Percentiles rank a stretch among this genome's conserved stretches.
These are phyloP conservation scores for Thamnophis sirtalis DNA, from an alignment of 2,113 vertebrate genomes.

Conservation along the genomic window DNA sequence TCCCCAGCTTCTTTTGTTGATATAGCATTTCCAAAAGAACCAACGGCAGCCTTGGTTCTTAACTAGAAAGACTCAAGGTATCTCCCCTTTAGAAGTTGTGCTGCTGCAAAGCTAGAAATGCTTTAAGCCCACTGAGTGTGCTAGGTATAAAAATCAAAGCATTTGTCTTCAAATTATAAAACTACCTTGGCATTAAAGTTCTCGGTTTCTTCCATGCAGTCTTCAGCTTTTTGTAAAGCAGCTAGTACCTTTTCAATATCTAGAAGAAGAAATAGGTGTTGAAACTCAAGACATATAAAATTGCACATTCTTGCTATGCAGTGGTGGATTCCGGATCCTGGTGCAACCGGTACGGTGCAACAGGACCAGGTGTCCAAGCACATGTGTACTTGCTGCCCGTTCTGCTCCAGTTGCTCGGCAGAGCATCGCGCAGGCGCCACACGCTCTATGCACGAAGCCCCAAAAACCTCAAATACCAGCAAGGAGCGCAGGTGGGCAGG, in stretches of 20 bases:
- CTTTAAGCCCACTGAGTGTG: not conserved
- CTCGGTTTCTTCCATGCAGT: conserved; percentile 78
- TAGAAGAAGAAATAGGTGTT: conserved; percentile 39
- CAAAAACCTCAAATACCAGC: too few species aligned
- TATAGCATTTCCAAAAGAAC: not conserved
- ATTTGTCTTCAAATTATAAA: not conserved
- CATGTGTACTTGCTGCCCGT: too few species aligned
- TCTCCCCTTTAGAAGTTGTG: not conserved
- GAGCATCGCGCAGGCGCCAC: too few species aligned
- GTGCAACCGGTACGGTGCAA: too few species aligned
- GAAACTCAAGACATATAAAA: not conserved
- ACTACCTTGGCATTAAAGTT: conserved; percentile 84
- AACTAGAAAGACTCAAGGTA: not conserved
- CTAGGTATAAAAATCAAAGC: not conserved
- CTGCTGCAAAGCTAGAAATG: not conserved
- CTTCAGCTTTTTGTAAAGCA: conserved; percentile 86
- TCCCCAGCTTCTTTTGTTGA: not conserved
- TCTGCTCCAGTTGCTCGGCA: too few species aligned
- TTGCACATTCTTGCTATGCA: not conserved
- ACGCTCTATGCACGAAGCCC: too few species aligned
- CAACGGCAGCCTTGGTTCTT: not conserved
- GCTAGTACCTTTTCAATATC: conserved; percentile 76
- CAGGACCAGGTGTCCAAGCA: too few species aligned
- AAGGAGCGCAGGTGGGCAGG: too few species aligned
- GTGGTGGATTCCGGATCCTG: too few species aligned